A percentile compares a stretch with the other conserved stretches of the same genome.
phyloP scores from a whole-genome alignment of 2,113 vertebrate species.

The Gobius niger region DNA sequence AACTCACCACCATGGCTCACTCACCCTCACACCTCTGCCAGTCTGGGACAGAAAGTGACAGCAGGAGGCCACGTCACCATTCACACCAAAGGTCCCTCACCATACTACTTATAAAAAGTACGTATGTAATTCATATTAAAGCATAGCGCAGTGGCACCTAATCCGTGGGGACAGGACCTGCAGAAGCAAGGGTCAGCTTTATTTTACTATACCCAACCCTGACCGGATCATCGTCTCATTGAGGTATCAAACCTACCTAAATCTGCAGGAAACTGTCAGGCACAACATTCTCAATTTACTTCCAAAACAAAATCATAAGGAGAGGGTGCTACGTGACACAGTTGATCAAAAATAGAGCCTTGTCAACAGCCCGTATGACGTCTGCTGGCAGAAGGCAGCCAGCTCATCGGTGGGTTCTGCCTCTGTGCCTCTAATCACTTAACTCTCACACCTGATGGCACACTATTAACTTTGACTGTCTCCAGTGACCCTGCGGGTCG shows the following conservation, averaged over 20 bases:
- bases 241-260: too few relatives aligned
- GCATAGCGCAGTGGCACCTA: too few relatives aligned
- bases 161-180: too few relatives aligned
- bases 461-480: slow-evolving; percentile 81
- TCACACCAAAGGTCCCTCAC: slow-evolving; percentile 25
- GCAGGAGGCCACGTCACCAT: slow-evolving; percentile 26
- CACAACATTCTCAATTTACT: slow-evolving; percentile 16
- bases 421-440: slow-evolving; percentile 78
- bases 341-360: background rate
- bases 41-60: slow-evolving; percentile 58
- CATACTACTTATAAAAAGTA: too few relatives aligned
- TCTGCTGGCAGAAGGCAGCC: slow-evolving; percentile 40
- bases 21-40: slow-evolving; percentile 67
- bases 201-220: too few relatives aligned
- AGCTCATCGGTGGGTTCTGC: slow-evolving; percentile 65
- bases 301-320: slow-evolving; percentile 24
- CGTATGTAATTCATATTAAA: too few relatives aligned
- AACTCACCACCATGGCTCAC: slow-evolving; percentile 76
- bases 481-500: slow-evolving; percentile 79
- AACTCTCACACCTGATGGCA: slow-evolving; percentile 78
- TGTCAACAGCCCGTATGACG: background rate
- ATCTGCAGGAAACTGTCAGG: slow-evolving; percentile 15
- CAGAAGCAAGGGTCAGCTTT: too few relatives aligned
- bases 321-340: slow-evolving; percentile 3
- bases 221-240: too few relatives aligned